Evolutionary conservation across 2,888 invertebrate genomes (phyloP).

Genomic region (Yponomeuta malinellus): DNA sequence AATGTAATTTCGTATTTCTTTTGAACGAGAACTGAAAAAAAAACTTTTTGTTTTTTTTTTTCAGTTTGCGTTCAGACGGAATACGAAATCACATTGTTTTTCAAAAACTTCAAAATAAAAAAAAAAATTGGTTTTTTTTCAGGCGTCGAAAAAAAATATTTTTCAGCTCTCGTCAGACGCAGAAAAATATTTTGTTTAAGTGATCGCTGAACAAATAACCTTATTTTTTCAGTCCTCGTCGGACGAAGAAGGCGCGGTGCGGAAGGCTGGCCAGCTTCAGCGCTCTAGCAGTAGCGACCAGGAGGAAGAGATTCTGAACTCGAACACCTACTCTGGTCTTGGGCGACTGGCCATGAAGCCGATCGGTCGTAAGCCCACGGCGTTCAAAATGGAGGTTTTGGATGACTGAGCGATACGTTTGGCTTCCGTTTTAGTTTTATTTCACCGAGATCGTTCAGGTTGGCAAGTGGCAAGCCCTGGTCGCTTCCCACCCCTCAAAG

Average conservation of each 20-base stretch:
- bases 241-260: constrained; percentile 52
- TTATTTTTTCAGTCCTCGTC: constrained; percentile 42
- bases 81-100: too few relatives aligned
- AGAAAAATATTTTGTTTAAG: background rate
- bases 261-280: constrained; percentile 49
- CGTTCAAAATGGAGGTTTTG: constrained; percentile 62
- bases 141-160: too few relatives aligned
- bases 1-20: too few relatives aligned
- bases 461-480: background rate
- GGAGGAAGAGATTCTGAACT: constrained; percentile 45
- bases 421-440: background rate
- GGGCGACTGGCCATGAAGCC: constrained; percentile 61
- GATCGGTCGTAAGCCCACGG: constrained; percentile 48
- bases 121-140: too few relatives aligned
- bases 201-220: background rate
- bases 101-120: too few relatives aligned
- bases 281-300: constrained; percentile 66
- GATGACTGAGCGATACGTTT: constrained; percentile 39
- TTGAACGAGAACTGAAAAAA: too few relatives aligned
- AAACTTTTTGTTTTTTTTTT: too few relatives aligned
- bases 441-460: background rate
- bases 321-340: constrained; percentile 35
- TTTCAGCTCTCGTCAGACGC: too few relatives aligned
- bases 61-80: too few relatives aligned
- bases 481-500: background rate